Evolutionary conservation across 2,888 invertebrate genomes (phyloP), one percentile per base, ranked within the genome.

Genomic region (Polydrusus pterygomalis): DNA sequence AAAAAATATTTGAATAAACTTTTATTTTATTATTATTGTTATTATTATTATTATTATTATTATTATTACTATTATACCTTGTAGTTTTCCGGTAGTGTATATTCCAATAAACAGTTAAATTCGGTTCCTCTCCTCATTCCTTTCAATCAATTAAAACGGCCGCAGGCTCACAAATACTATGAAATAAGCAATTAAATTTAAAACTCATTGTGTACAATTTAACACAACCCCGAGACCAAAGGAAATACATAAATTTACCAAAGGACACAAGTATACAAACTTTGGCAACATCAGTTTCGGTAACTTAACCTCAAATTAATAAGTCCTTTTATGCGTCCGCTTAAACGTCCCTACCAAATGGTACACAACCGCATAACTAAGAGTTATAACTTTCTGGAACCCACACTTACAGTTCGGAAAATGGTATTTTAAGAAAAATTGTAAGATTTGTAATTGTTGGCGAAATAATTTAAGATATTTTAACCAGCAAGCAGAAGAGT

Each of bases 261-360:
- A 20, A 68, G 68, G 62, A 62, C 73, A 62, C 45, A 67, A 73
- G 58, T 65, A 47, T 38, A 68, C 60, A 49, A 73, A 73, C 73
- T 73, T 73, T 67, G 60, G 25, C 62, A 47, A 68, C 73, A 73
- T 73, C 67, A 73, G 73, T 43, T 45, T n/a, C n/a, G 60, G 73
- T 60, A 43, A 68, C 68, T 47, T 68, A 68, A 75, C 65, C 75
- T 70, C 75, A 75, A 75, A 75, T 75, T 75, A 75, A 75, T 75
- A 75, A 70, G 63, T 70, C 43, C 38, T 47, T 64, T 70, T 60
- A 64, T 70, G 43, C 54, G 58, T 43, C 47, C 45, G 64, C 70
- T 64, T 58, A 65, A 74, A 75, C 64, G 75, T 64, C 75, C 70
- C 38, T 64, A 20, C 58, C 75, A 75, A 75, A 64, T 70, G 75